Evolutionary conservation across 1,140 invertebrate genomes (phyloP), one percentile per base, ranked within the genome.

Genomic region (Temnothorax nylanderi): DNA sequence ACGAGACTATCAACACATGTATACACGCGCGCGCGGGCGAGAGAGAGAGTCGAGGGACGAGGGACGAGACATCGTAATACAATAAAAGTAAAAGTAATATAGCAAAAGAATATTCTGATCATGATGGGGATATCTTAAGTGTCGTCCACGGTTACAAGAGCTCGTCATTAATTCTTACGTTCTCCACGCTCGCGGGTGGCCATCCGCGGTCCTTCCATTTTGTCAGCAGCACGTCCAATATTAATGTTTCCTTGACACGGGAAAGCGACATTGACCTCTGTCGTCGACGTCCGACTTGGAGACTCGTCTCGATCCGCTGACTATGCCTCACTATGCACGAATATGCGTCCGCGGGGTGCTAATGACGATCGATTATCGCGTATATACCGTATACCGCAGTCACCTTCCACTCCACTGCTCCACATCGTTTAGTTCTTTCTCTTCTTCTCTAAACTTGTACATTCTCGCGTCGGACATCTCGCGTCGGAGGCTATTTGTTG

Each of bases 181-280:
- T 94, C 74, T 92, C 89, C 71, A 93, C 92, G 90, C 93, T 91
- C 89, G 89, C 90, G 91, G 93, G 93, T 94, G 93, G 93, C 85
- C 93, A 74, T 58, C 86, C 87, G 76, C 75, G 21, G 32, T 44
- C 5, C 71, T 51, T 71, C 88, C 88, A 76, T 86, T 89, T 90
- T 77, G 85, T 90, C 87, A 84, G 78, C 54, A 51, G 49, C 34
- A n/a, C 41, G 85, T 88, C 62, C 69, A 6, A 85, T 80, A 89
- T 89, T 91, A 91, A 91, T 91, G 90, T 86, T 91, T 91, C 74
- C 90, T 89, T 84, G 85, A 88, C 90, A 88, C 86, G 86, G 88
- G 84, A 91, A 91, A 86, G 86, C 65, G 74, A 76, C 77, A 64
- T 82, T 34, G 11, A 84, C 85, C 51, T 86, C 82, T 65, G 58